Percentiles rank a stretch among this genome's conserved stretches.
Conservation (phyloP, 2,888 invertebrate genomes). For the Campopleginae sp. region DNA sequence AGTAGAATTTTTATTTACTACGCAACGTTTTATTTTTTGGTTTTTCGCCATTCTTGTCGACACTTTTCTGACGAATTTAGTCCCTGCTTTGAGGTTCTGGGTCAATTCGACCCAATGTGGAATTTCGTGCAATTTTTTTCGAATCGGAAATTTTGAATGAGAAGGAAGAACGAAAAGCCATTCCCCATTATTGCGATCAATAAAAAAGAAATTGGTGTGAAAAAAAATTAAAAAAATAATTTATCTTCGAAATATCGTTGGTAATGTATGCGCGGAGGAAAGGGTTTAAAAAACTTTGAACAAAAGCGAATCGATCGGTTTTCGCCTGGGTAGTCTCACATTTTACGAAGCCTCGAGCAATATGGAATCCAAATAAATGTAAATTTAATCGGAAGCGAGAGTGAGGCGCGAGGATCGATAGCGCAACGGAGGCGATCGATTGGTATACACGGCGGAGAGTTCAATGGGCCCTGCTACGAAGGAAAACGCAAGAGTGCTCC, state of each 20-base stretch:
- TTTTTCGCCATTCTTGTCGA: too few species aligned
- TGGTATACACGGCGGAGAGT: constrained; percentile 29
- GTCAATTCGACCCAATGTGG: too few species aligned
- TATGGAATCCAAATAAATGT: constrained; percentile 48
- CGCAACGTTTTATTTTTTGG: too few species aligned
- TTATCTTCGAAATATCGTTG: neutral
- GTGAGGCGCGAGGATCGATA: constrained; percentile 65
- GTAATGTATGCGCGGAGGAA: neutral
- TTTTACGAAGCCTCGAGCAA: constrained; percentile 10
- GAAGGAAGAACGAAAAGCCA: too few species aligned
- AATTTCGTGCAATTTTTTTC: too few species aligned
- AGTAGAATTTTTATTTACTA: too few species aligned
- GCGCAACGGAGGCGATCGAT: constrained; percentile 52
- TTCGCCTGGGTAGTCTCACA: neutral
- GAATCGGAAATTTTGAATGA: too few species aligned
- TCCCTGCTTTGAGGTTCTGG: too few species aligned
- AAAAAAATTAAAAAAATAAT: neutral
- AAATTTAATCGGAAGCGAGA: constrained; percentile 29
- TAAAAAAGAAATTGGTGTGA: neutral
- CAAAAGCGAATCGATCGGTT: neutral
- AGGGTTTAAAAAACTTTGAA: neutral
- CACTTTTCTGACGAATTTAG: too few species aligned
- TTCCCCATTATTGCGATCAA: too few species aligned
- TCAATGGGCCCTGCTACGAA: constrained; percentile 18
- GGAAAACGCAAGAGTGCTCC: constrained; percentile 24